A percentile compares a stretch with the other conserved stretches of the same genome.
phyloP scores from a whole-genome alignment of 1,140 invertebrate species.

The Nylanderia fulva region DNA sequence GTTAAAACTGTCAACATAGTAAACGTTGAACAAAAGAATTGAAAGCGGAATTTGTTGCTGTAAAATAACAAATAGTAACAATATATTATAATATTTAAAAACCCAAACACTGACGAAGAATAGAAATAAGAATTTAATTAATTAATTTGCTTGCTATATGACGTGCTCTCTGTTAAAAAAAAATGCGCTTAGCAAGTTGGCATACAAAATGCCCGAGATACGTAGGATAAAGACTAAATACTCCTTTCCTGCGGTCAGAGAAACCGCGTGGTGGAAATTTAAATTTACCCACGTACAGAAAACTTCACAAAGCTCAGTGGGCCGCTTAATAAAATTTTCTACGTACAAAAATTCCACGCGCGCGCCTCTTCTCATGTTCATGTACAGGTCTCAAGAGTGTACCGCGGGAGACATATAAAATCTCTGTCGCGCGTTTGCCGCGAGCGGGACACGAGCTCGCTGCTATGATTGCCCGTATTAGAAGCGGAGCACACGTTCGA shows the following conservation, averaged over 20 bases:
- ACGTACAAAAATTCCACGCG: slow-evolving; percentile 7
- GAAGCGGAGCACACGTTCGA: slow-evolving; percentile 37
- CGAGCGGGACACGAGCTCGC: slow-evolving; percentile 4
- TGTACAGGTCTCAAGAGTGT: neutral
- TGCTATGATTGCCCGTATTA: slow-evolving; percentile 49
- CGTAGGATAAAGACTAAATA: neutral
- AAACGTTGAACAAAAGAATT: neutral
- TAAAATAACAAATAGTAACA: neutral
- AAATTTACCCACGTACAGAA: slow-evolving; percentile 36
- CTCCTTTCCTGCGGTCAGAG: neutral
- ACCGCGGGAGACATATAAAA: slow-evolving; percentile 18
- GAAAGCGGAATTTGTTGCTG: neutral
- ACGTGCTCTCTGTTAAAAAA: slow-evolving; percentile 4
- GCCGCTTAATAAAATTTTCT: slow-evolving; percentile 46
- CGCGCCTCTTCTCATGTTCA: neutral
- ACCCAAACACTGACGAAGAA: neutral
- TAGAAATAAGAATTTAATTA: neutral
- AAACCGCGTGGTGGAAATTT: slow-evolving; percentile 20
- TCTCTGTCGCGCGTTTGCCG: slow-evolving; percentile 11
- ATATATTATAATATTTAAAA: neutral
- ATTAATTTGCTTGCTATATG: neutral
- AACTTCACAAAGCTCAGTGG: slow-evolving; percentile 19
- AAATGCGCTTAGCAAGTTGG: neutral
- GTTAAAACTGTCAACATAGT: neutral
- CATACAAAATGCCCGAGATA: slow-evolving; percentile 21